These are phyloP conservation scores for Talpa occidentalis DNA, from an alignment of 2,113 vertebrate genomes.

Conservation along the genomic window DNA sequence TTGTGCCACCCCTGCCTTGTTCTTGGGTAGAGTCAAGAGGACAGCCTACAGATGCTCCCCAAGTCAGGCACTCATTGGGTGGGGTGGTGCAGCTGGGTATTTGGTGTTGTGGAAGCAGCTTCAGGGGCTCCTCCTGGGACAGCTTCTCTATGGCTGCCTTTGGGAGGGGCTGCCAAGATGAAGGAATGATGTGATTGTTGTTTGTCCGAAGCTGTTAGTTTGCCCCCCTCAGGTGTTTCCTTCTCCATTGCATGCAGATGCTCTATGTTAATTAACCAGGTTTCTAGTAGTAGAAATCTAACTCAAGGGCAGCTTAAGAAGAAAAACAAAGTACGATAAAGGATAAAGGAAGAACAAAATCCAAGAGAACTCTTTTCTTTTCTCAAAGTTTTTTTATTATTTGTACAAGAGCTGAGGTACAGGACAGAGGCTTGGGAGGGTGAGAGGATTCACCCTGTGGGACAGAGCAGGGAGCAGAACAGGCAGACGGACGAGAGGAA, in stretches of 20 bases:
- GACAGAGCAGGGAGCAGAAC: too few species aligned
- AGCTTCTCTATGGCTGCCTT: background rate
- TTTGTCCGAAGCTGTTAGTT: background rate
- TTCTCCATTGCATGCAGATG: background rate
- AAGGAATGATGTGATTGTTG: background rate
- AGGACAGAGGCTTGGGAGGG: too few species aligned
- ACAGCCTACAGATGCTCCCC: background rate
- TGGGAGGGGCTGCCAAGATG: background rate
- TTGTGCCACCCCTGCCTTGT: background rate
- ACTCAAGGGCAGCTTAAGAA: background rate
- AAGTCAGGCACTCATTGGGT: background rate
- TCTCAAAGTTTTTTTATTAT: too few species aligned
- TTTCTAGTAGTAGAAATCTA: background rate
- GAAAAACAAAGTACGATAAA: background rate
- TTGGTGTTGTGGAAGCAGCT: background rate
- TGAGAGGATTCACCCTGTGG: too few species aligned
- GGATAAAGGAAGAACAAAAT: background rate
- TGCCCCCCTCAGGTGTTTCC: background rate
- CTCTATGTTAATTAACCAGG: background rate
- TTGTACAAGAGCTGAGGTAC: too few species aligned
- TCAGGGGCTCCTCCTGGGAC: background rate
- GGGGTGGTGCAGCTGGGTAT: background rate
- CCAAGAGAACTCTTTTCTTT: background rate
- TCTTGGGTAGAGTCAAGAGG: background rate
- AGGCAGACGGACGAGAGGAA: too few species aligned